phyloP scores from a whole-genome alignment of 2,113 vertebrate species.

The Ivindomyrus marchei region DNA sequence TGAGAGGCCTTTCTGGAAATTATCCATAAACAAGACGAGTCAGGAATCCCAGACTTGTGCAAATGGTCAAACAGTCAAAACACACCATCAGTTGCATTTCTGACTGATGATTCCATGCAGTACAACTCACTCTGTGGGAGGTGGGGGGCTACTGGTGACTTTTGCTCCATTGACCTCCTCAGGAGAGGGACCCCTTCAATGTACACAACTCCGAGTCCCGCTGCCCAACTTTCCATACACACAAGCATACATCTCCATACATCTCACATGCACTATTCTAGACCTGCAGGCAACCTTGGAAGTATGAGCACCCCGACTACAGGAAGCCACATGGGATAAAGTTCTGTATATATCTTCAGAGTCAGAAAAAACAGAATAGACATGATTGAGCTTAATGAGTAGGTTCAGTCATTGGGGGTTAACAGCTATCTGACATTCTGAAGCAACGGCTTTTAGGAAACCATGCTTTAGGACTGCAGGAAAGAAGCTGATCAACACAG shows the following conservation, averaged over 20 bases:
- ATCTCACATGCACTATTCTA: neutral
- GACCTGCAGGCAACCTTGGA: neutral
- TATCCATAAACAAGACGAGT: neutral
- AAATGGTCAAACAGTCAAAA: neutral
- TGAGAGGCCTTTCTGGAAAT: neutral
- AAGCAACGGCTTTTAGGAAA: neutral
- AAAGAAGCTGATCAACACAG: neutral
- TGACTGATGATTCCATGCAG: neutral
- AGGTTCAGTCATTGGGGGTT: neutral
- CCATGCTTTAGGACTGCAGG: neutral
- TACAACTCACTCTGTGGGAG: neutral
- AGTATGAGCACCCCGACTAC: neutral
- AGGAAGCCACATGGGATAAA: neutral
- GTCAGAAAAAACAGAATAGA: neutral
- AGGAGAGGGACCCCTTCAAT: neutral
- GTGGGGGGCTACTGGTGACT: neutral
- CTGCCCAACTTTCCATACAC: neutral
- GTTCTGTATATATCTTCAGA: neutral
- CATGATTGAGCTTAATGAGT: neutral
- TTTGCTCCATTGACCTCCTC: neutral
- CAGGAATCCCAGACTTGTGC: neutral
- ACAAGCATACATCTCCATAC: neutral
- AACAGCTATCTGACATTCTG: neutral
- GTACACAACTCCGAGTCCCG: neutral
- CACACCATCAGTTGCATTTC: neutral